phyloP scores from a whole-genome alignment of 2,113 vertebrate species.

The Planiliza haematocheilus region DNA sequence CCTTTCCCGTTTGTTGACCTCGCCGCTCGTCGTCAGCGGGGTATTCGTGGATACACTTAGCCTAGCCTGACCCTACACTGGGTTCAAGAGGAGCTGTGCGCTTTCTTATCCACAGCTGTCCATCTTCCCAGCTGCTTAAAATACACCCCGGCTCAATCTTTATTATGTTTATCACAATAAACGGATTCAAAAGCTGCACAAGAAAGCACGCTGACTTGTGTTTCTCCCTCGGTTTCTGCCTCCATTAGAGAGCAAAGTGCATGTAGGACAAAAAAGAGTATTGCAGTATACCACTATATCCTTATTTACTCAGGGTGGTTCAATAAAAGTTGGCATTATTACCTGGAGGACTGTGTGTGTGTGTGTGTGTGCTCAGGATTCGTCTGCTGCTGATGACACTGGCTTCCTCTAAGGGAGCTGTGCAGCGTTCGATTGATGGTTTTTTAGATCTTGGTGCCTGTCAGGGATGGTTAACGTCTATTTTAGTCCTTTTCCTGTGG shows the following conservation, averaged over 20 bases:
- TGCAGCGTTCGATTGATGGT: not conserved
- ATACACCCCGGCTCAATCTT: too few species aligned
- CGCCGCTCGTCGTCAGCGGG: too few species aligned
- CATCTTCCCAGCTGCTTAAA: not conserved
- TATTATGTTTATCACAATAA: too few species aligned
- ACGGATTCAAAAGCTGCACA: not conserved
- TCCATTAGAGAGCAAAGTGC: not conserved
- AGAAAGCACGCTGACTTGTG: too few species aligned
- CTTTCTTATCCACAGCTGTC: not conserved
- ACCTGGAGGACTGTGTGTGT: not conserved
- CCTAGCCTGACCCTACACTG: not conserved
- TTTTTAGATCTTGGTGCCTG: not conserved
- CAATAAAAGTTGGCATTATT: constrained; percentile 27
- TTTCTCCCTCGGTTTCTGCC: not conserved
- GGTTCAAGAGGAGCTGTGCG: too few species aligned
- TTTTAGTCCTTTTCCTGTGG: constrained; percentile 38
- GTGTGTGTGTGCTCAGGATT: constrained; percentile 4
- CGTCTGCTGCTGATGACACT: not conserved
- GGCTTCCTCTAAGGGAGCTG: not conserved
- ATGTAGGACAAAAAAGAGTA: not conserved
- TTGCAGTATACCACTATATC: constrained; percentile 39
- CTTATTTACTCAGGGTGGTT: constrained; percentile 71
- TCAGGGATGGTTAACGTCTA: constrained; percentile 19
- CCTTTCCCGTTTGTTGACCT: not conserved
- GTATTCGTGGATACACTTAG: not conserved